Percentiles rank a stretch among this genome's conserved stretches.
Evolutionary conservation across 2,113 vertebrate species (phyloP).

Genomic region (Otolemur garnettii): DNA sequence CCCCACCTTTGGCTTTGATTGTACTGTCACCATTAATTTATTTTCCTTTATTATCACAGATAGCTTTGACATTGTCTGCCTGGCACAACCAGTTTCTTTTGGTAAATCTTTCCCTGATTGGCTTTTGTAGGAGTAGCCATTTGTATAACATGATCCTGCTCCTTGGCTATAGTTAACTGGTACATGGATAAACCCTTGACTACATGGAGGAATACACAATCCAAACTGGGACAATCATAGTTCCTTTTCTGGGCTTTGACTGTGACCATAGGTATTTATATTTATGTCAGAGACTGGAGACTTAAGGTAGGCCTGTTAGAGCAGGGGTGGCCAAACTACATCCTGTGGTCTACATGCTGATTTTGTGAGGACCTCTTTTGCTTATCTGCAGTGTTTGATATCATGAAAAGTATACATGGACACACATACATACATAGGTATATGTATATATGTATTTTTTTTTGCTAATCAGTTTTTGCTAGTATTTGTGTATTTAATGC

Average conservation of each 20-base stretch:
- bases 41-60: background rate
- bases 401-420: too few species aligned
- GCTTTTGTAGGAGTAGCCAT: background rate
- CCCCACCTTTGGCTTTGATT: background rate
- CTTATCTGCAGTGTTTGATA: too few species aligned
- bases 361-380: too few species aligned
- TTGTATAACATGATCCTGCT: background rate
- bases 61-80: background rate
- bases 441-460: too few species aligned
- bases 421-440: too few species aligned
- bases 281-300: background rate
- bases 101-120: background rate
- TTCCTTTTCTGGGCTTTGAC: background rate
- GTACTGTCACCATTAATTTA: background rate
- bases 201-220: background rate
- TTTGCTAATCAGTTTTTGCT: too few species aligned
- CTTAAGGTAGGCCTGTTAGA: background rate
- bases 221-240: background rate
- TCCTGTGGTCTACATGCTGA: too few species aligned
- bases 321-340: too few species aligned
- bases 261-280: background rate
- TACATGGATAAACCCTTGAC: background rate
- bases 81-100: background rate
- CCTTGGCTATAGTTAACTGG: background rate
- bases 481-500: too few species aligned